Base-by-base conservation (phyloP, 2,113 vertebrate genomes). In the Dicerorhinus sumatrensis region DNA sequence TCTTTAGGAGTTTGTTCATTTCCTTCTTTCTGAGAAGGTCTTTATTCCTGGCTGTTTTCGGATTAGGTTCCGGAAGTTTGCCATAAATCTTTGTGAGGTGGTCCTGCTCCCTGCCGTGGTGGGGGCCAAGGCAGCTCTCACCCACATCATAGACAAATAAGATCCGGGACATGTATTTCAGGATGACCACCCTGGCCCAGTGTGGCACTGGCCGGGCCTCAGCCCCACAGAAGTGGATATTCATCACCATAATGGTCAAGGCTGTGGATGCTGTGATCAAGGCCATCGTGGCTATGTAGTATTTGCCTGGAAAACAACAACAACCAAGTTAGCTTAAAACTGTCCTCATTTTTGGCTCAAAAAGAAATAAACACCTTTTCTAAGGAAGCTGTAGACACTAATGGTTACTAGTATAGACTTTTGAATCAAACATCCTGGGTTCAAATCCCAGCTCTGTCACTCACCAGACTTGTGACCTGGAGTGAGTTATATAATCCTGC, bases 211-310 rank as follows among this genome's bases (percentile, higher is more conserved):
- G 99, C 96, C 99, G 99, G 95, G 99, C 99, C 98, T 99, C 99
- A 0, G 99, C 99, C 36, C 99, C 99, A 29, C 99, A 99, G 82
- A 99, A 99, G 97, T 99, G 99, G 94, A 99, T 99, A 84, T 99
- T 99, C 99, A 99, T 99, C 94, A 99, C 99, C 97, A 99, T 99
- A 97, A 99, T 99, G 2, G 99, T 99, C 98, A 99, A 54, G 2
- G 99, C 99, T 0, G 99, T 99, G 75, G 99, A 99, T 33, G 99
- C 99, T n/a, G 99, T 99, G 98, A 99, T 99, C 99, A 99, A 99
- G 11, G 99, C 99, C 99, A 99, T 99, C 1, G 99, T 99, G 91
- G 99, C 99, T 86, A 99, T 99, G 98, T 99, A 99, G 98, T 99
- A 99, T 97, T 99, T 99, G 21, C 99, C 99, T 99, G 77, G 18